These are phyloP conservation scores for Chaenocephalus aceratus DNA, from an alignment of 2,113 vertebrate species.

Conservation along the genomic window DNA sequence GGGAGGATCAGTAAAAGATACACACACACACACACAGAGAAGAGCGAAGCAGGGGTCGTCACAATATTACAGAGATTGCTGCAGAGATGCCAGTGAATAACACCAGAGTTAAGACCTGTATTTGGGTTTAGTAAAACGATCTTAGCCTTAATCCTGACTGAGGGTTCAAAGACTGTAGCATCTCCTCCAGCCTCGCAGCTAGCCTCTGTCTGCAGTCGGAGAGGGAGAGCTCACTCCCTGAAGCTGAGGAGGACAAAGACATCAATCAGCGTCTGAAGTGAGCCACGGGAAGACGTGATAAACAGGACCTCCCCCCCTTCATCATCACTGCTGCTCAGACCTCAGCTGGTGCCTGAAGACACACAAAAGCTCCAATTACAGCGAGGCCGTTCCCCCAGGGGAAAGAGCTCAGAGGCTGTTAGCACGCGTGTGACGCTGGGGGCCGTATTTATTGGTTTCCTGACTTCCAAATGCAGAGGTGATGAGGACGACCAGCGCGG, in stretches of 20 bases:
- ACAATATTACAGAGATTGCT: too few species aligned
- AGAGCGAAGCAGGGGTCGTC: too few species aligned
- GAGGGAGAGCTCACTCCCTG: background rate
- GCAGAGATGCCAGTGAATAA: too few species aligned
- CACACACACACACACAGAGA: too few species aligned
- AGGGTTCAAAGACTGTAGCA: background rate
- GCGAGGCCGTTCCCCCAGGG: constrained; percentile 28
- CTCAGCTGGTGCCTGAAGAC: constrained; percentile 75
- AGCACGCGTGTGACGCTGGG: constrained; percentile 7
- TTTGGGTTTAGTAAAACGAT: too few species aligned
- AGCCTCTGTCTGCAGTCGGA: constrained; percentile 5
- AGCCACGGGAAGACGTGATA: constrained; percentile 29
- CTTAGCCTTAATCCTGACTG: too few species aligned
- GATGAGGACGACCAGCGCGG: constrained; percentile 40
- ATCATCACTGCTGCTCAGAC: constrained; percentile 53
- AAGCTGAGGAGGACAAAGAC: constrained; percentile 15
- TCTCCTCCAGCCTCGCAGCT: background rate
- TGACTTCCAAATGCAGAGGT: constrained; percentile 28
- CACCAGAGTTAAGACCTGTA: too few species aligned
- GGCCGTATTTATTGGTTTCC: constrained; percentile 61
- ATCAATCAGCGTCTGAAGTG: constrained; percentile 43
- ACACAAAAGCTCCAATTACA: constrained; percentile 80
- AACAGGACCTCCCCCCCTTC: constrained; percentile 22
- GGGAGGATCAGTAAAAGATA: too few species aligned
- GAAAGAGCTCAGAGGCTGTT: constrained; percentile 53